phyloP scores from a whole-genome alignment of 2,113 vertebrate species.

The Phalacrocorax pelagicus region DNA sequence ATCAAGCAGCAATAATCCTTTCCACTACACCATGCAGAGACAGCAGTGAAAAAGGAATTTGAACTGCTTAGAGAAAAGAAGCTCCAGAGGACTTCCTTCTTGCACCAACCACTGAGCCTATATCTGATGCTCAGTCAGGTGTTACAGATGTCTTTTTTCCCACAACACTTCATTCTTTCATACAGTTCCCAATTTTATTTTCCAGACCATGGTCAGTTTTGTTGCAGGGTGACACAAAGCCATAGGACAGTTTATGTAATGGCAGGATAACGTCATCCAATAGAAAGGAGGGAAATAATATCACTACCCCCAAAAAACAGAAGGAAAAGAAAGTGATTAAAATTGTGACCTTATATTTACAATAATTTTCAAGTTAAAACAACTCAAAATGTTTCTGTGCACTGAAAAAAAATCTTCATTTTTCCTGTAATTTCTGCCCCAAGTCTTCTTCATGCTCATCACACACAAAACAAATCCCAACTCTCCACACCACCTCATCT shows the following conservation, averaged over 20 bases:
- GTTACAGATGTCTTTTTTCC: neutral
- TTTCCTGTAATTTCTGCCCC: neutral
- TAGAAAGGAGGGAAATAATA: neutral
- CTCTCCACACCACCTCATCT: neutral
- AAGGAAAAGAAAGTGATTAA: neutral
- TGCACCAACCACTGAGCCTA: neutral
- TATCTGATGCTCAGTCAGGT: neutral
- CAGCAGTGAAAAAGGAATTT: neutral
- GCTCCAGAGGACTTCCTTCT: neutral
- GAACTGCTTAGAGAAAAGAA: neutral
- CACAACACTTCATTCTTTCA: neutral
- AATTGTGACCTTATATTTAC: neutral
- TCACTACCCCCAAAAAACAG: neutral
- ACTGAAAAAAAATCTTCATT: neutral
- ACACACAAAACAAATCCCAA: neutral
- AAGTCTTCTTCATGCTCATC: neutral
- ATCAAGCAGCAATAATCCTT: neutral
- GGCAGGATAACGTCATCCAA: neutral
- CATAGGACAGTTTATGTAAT: neutral
- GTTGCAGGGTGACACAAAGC: neutral
- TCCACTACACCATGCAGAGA: neutral
- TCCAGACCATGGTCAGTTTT: neutral
- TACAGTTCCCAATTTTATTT: neutral
- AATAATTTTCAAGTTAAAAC: neutral
- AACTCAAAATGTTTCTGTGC: neutral